phyloP scores from a whole-genome alignment of 2,113 vertebrate species.

The Athene cunicularia region DNA sequence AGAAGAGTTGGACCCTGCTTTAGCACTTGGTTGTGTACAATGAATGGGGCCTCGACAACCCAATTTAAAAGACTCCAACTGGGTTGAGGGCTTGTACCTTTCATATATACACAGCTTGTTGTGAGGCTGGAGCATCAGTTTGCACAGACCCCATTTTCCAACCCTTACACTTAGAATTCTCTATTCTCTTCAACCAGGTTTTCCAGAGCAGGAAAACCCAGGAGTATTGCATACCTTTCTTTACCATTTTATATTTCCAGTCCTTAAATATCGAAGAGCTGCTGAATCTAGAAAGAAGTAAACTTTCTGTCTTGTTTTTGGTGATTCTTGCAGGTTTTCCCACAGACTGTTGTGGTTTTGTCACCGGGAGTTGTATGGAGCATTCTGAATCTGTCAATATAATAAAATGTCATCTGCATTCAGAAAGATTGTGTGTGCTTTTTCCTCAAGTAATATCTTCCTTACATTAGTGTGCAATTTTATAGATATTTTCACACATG shows the following conservation, averaged over 20 bases:
- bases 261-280: conserved; percentile 55
- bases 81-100: not conserved
- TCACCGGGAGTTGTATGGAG: conserved; percentile 6
- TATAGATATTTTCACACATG: not conserved
- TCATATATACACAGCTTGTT: not conserved
- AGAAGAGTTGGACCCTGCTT: not conserved
- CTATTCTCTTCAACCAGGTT: not conserved
- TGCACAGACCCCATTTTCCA: not conserved
- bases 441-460: not conserved
- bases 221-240: conserved; percentile 64
- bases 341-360: conserved; percentile 22
- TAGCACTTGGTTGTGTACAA: not conserved
- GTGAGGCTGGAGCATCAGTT: not conserved
- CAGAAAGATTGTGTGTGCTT: conserved; percentile 2
- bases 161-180: not conserved
- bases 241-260: conserved; percentile 67
- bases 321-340: conserved; percentile 38
- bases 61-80: not conserved
- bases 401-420: conserved; percentile 61
- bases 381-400: conserved; percentile 70
- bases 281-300: conserved; percentile 63
- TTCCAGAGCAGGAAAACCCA: conserved; percentile 64
- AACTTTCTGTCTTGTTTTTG: conserved; percentile 61
- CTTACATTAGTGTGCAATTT: not conserved
- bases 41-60: not conserved